phyloP scores from a whole-genome alignment of 2,888 invertebrate genomes.

The Oligia strigilis region DNA sequence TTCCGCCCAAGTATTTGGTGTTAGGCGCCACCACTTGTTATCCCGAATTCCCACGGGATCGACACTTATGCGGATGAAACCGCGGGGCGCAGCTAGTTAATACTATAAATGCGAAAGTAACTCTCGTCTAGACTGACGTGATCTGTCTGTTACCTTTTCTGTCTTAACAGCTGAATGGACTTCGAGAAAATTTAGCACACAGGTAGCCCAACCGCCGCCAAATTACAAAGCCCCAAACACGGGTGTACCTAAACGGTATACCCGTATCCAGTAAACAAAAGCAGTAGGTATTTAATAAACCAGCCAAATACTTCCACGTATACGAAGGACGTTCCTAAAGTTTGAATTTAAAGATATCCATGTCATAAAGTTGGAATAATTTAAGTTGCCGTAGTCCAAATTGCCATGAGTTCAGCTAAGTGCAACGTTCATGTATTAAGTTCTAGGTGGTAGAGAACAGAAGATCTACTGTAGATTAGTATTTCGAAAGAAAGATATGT shows the following conservation, averaged over 20 bases:
- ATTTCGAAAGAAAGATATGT: no score
- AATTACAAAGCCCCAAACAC: neutral
- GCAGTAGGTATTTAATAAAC: neutral
- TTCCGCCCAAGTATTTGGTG: no score
- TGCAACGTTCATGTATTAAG: neutral
- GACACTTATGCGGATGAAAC: no score
- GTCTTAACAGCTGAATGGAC: neutral
- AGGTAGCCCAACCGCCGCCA: no score
- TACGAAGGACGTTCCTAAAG: slow-evolving; percentile 11
- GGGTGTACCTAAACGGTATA: neutral
- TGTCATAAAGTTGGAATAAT: slow-evolving; percentile 35
- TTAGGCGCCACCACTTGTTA: no score
- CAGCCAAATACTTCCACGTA: slow-evolving; percentile 10
- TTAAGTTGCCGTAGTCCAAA: slow-evolving; percentile 19
- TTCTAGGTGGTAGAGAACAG: slow-evolving; percentile 3
- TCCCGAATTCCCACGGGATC: no score
- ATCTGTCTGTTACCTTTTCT: no score
- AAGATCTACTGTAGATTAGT: neutral
- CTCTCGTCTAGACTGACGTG: no score
- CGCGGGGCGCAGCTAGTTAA: no score
- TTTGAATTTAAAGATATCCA: slow-evolving; percentile 36
- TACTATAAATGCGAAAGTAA: no score
- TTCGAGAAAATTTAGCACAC: neutral
- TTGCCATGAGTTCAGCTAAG: neutral
- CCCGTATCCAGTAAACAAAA: slow-evolving; percentile 10